Base-by-base conservation (phyloP, 2,888 invertebrate genomes). In the Amaurobius ferox region DNA sequence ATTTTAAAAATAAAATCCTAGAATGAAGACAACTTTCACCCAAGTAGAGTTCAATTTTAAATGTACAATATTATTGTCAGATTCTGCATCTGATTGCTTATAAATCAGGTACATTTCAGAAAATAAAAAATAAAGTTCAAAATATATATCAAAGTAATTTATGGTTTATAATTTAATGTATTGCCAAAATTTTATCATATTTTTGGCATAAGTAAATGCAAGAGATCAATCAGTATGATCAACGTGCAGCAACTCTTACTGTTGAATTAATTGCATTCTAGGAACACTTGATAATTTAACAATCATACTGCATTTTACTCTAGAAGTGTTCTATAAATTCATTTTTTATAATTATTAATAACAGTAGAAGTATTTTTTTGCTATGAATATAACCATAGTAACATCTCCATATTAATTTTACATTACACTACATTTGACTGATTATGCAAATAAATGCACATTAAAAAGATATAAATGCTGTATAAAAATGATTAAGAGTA, bases 371-470 rank as follows among this genome's bases (percentile, higher is more conserved):
- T n/a, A 9, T 35, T 35, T 35, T 35, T 35, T 55, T 55, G 16
- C 55, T 55, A 55, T 55, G 55, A 23, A 11, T 23, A 55, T 55
- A 1, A 23, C 55, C 23, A 55, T 23, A 55, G 23, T 55, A 55
- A 55, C 11, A 5, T 55, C 23, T 23, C 23, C 23, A 55, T 55
- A 23, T 55, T 55, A 55, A 55, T 55, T 55, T 23, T 23, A 55
- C 55, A 55, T 55, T 55, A 55, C 23, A 55, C 55, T 55, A 23
- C 55, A 55, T 23, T 55, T 55, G 55, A 19, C 55, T 19, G 1
- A 23, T 44, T 55, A 23, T 19, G 55, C 55, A 55, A 55, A 55
- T 55, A 55, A 55, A 55, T 55, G 55, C 55, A 55, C 23, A 55
- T 19, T 55, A 23, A 23, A 55, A 23, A 55, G 23, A 55, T 23